Base-by-base conservation (phyloP, 2,113 vertebrate genomes). In the Eleginops maclovinus region DNA sequence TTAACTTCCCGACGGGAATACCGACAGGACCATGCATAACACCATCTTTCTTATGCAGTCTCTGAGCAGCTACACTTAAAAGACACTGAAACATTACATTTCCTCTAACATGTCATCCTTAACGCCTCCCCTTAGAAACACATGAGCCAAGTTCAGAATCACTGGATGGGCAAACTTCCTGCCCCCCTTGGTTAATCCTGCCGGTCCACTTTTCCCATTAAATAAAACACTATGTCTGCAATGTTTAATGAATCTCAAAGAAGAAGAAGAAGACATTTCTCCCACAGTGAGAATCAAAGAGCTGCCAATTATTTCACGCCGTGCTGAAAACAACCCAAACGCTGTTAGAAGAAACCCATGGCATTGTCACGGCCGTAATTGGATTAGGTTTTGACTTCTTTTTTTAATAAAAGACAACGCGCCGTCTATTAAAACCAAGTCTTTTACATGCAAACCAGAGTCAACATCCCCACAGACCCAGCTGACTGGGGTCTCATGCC, bases 291-390 rank as follows among this genome's bases (percentile, higher is more conserved):
- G 67, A 40, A 28, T 49, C 55, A 36, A 49, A 44, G 49, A 47
- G 49, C 24, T 36, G 61, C 60, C 51, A 50, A 50, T 75, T 58
- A 75, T 64, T 50, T 28, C 14, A 4, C 7, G 1, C 44, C 4
- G 24, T 12, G 4, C 51, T 14, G 47, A 36, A 16, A 21, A 40
- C 19, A 1, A 15, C 9, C 16, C 1, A 28, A 53, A 53, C 66
- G 9, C 21, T 1, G 24, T 16, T 0, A 6, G 46, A 26, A 1
- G 26, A 4, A 8, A 9, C 14, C 51, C 0, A 0, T 7, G n/a
- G 31, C 15, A 4, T 40, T 0, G n/a, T 1, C 2, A 14, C 61
- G 0, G 21, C 21, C 21, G 26, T 19, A 3, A 43, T 43, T 15
- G 15, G 47, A 21, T 36, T 1, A 2, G 7, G 14, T 31, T 69